Evolutionary conservation across 1,140 invertebrate species (phyloP).

Genomic region (Spodoptera frugiperda): DNA sequence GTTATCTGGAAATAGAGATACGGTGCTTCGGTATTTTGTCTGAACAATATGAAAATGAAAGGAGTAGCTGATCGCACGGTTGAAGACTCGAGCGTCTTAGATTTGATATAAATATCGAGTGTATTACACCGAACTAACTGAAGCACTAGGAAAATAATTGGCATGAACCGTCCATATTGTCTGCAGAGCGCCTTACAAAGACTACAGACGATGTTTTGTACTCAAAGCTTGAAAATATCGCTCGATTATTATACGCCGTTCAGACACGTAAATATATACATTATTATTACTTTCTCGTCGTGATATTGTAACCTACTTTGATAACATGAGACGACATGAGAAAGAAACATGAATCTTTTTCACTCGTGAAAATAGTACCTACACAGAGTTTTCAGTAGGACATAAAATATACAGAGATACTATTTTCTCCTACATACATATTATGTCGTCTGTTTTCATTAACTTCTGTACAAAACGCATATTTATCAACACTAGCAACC

Average conservation of each 20-base stretch:
- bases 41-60: neutral
- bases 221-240: conserved; percentile 36
- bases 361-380: no score
- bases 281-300: no score
- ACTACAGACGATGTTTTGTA: conserved; percentile 37
- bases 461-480: neutral
- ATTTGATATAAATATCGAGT: conserved; percentile 23
- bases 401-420: no score
- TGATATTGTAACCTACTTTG: no score
- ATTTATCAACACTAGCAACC: neutral
- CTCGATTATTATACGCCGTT: neutral
- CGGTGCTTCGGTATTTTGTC: no score
- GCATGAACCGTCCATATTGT: conserved; percentile 44
- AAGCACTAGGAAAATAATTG: conserved; percentile 53
- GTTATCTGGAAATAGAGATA: no score
- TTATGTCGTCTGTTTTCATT: no score
- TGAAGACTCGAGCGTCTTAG: conserved; percentile 8
- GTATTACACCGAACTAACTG: conserved; percentile 1
- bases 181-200: conserved; percentile 41
- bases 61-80: conserved; percentile 2
- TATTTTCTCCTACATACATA: no score
- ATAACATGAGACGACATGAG: no score
- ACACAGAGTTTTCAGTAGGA: no score
- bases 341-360: no score
- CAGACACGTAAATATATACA: no score